Percentiles rank a stretch among this genome's conserved stretches.
These are phyloP conservation scores for Eilema caniola DNA, from an alignment of 2,888 invertebrate genomes.

Conservation along the genomic window DNA sequence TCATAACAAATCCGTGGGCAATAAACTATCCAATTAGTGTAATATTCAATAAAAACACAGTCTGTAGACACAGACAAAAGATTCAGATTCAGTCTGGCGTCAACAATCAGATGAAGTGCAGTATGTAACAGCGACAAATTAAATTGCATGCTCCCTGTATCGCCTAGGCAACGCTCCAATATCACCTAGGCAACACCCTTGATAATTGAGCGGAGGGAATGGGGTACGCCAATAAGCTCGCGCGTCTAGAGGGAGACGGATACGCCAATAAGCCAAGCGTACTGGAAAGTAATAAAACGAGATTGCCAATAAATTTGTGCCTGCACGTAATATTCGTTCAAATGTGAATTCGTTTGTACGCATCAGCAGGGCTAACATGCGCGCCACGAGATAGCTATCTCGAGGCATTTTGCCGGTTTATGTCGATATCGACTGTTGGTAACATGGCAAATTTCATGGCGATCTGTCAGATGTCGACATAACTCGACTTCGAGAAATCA, in stretches of 20 bases:
- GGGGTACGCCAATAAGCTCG: background rate
- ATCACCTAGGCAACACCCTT: conserved; percentile 14
- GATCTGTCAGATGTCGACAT: too few species aligned
- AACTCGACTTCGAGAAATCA: too few species aligned
- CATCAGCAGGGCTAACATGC: too few species aligned
- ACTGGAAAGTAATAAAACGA: background rate
- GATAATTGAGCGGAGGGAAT: background rate
- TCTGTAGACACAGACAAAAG: background rate
- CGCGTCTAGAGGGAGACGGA: background rate
- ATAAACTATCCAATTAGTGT: background rate
- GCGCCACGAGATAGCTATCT: too few species aligned
- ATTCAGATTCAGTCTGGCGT: background rate
- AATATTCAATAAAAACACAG: background rate
- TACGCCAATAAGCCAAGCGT: background rate
- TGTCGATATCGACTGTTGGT: too few species aligned
- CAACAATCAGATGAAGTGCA: conserved; percentile 2
- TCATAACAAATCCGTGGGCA: background rate
- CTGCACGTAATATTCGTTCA: background rate
- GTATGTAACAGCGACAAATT: conserved; percentile 6
- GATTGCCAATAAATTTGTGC: background rate
- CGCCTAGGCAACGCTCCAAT: conserved; percentile 11
- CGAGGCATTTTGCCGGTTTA: too few species aligned
- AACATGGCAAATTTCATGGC: too few species aligned
- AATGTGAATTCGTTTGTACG: background rate
- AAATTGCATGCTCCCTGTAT: background rate